Base-by-base conservation (phyloP, 2,888 invertebrate genomes). In the Eupeodes luniger region DNA sequence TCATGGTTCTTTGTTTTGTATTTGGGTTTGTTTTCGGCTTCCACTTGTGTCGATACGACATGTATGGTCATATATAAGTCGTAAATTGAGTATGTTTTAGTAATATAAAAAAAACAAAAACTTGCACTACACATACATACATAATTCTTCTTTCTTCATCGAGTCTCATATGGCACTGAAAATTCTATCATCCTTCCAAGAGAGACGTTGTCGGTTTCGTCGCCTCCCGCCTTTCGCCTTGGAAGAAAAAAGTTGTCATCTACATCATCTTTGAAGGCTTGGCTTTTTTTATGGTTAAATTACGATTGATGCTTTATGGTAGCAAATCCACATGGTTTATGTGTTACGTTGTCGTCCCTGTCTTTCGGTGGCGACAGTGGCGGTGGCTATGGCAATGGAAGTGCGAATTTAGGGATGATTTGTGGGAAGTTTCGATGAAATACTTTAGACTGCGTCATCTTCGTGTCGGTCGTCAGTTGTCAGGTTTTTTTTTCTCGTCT, bases 281-380 rank as follows among this genome's bases (percentile, higher is more conserved):
- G 27, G 36, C 69, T 36, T 16, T 75, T 75, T 86, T 87, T 67
- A 67, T 77, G 72, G 77, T 74, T 53, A 87, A 83, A 87, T 80
- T 83, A 72, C 80, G 83, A 87, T 87, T 83, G 87, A 84, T 87
- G 84, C 16, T 75, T 61, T 49, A 61, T 72, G 61, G 74, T 51
- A 72, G 57, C 16, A 47, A 12, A 27, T 72, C 72, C 49, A 19
- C 72, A 59, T 59, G 47, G 47, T 27, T 47, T 10, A 69, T 16
- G 34, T 34, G 51, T 67, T 4, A 14, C 9, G 61, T 19, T 10
- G 0, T 19, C 19, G 64, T n/a, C 27, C 27, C 3, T 27, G 27
- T 27, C 27, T 1, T 27, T 27, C 14, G 49, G 36, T 44, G 59
- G 47, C 47, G 49, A 34, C 40, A 61, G 14, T 51, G 57, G 57